Conservation (phyloP, 2,888 invertebrate species). For the Patella caerulea region DNA sequence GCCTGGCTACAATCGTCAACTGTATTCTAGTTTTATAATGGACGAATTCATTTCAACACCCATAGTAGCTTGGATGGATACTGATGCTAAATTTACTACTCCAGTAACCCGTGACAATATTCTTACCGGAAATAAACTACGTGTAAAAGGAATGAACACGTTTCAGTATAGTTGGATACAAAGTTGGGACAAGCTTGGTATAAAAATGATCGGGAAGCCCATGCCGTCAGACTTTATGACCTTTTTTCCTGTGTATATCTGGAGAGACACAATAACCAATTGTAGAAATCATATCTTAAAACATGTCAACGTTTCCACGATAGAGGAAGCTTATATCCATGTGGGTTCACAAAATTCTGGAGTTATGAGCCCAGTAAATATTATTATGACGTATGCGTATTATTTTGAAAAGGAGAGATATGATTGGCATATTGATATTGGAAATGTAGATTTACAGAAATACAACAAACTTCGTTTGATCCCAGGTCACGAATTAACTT, state of each 20-base stretch:
- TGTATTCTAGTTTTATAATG: background rate
- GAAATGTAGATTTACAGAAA: background rate
- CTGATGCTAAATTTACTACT: background rate
- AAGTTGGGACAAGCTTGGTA: background rate
- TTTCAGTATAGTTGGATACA: background rate
- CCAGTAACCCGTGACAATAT: background rate
- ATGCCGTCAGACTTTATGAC: background rate
- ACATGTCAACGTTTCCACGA: background rate
- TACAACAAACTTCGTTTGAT: background rate
- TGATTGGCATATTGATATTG: slow-evolving; percentile 1
- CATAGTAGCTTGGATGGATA: background rate
- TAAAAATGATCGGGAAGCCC: background rate
- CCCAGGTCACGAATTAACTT: background rate
- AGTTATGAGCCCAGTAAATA: background rate
- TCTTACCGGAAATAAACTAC: background rate
- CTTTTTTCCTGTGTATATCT: background rate
- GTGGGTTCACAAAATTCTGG: background rate
- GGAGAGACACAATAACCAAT: background rate
- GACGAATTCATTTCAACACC: background rate
- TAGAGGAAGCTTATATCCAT: background rate
- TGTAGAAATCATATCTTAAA: background rate
- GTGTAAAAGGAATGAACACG: background rate
- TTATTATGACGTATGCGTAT: background rate
- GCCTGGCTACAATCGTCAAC: background rate
- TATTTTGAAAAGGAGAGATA: background rate